Base-by-base conservation (phyloP, 1,140 invertebrate genomes). In the Nephotettix cincticeps region DNA sequence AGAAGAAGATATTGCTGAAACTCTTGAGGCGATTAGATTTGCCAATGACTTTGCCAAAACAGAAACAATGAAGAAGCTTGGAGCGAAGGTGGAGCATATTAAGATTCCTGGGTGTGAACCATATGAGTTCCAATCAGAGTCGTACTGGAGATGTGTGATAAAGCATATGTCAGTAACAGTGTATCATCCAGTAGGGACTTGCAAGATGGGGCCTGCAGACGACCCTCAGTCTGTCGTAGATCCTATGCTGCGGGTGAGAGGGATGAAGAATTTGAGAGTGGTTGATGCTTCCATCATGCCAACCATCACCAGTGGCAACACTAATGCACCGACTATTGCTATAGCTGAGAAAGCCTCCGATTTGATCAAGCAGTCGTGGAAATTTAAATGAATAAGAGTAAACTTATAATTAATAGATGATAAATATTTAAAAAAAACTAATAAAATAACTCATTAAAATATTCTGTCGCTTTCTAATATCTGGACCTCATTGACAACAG, bases 61-160 rank as follows among this genome's bases (percentile, higher is more conserved):
- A 11, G 51, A 73, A 21, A 25, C 69, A 23, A 65, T 71, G 54
- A 63, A 40, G 28, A 40, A 73, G 23, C n/a, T 78, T 14, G 69
- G 73, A 13, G 88, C 87, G 4, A 77, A 81, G 71, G 78, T 92
- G 40, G 88, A 90, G 77, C 71, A 78, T 29, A 85, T 86, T 4
- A 88, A 90, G 1, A 79, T 94, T 72, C 91, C 91, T 0, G 92
- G 91, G 19, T 96, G 93, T 77, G 88, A 86, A 71, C 84, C 90
- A 32, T 82, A 86, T 25, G 84, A 85, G 72, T 93, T 93, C 77
- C 87, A 86, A 17, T 88, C 88, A 1, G 92, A 95, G 72, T 85
- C 85, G 1, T 96, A 95, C 76, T 89, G 93, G 83, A 93, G 93
- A 76, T 96, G 94, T 77, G 89, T 93, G 76, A 90, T 93, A 13